Evolutionary conservation across 2,797 vertebrate genomes (phyloP).

Genomic region (Carduelis carduelis): DNA sequence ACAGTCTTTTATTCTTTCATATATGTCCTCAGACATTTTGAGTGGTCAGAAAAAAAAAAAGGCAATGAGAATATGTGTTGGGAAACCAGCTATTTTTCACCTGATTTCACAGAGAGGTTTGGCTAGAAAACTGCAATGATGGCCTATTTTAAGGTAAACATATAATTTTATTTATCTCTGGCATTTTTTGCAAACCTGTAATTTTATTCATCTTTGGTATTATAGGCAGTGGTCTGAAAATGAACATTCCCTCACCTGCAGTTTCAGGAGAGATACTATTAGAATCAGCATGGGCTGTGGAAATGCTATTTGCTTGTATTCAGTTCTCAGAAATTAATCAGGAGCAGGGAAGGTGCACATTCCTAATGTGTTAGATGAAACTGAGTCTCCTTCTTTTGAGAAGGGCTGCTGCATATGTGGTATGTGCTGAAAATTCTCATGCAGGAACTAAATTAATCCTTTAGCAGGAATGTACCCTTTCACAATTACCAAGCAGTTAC

Average conservation of each 20-base stretch:
- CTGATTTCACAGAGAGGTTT: not conserved
- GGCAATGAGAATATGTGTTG: not conserved
- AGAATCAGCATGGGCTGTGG: not conserved
- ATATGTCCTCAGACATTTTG: not conserved
- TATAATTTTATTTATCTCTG: conserved; percentile 1
- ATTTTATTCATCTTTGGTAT: not conserved
- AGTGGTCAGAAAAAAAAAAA: not conserved
- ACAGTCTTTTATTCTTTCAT: not conserved
- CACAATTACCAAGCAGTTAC: conserved; percentile 55
- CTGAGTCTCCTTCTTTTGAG: conserved; percentile 53
- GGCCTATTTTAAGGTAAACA: not conserved
- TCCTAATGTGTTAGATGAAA: conserved; percentile 11
- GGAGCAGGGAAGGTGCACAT: not conserved
- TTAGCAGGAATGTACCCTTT: conserved; percentile 45
- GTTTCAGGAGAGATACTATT: not conserved
- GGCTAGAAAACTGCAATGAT: not conserved
- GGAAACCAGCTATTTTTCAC: not conserved
- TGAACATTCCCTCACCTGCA: not conserved
- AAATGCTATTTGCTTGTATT: conserved; percentile 3
- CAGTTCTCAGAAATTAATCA: conserved; percentile 22
- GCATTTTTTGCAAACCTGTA: not conserved
- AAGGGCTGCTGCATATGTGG: not conserved
- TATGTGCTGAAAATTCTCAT: conserved; percentile 27
- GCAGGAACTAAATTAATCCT: conserved; percentile 47
- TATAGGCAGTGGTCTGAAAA: not conserved